Evolutionary conservation across 2,113 vertebrate species (phyloP), one percentile per base, ranked within the genome.

Genomic region (Puffinus mauretanicus): DNA sequence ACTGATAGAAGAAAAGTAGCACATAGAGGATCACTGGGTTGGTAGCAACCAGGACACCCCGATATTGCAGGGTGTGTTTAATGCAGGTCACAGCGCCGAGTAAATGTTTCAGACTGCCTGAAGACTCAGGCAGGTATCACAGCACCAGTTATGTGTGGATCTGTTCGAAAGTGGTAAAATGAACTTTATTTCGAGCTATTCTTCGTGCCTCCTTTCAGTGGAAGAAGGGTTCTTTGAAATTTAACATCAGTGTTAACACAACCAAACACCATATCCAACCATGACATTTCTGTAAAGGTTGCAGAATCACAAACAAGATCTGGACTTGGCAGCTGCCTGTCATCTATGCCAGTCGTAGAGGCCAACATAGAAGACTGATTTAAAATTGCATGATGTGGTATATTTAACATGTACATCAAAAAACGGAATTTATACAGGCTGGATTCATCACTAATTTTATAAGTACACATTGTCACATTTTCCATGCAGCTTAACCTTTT

Each of bases 241-340:
- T 32, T 51, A 55, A 25, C 83, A 57, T 38, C 42, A 32, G 24
- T 16, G 67, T 38, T 81, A 71, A 52, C 17, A 32, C 38, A 81
- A 52, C 24, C 36, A 44, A 85, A 67, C 51, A 25, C 52, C 86
- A 40, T 26, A 36, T 32, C 69, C 82, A 83, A 55, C 90, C 71
- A 61, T 72, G 77, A 69, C 82, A 87, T 82, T 91, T 87, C 90
- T 87, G 78, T 44, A 85, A 87, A 87, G 90, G 92, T 6, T 96
- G 73, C 85, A 83, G 88, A 82, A 86, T 40, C 29, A 67, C 61
- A 90, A 83, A 71, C 55, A 71, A 79, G 86, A 82, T 78, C 76
- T 82, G 92, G 80, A 64, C 86, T 49, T 13, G 0, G 86, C 86
- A 96, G 82, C 85, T 88, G 82, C 47, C 67, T 32, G 26, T 34